phyloP scores from a whole-genome alignment of 1,140 invertebrate genomes.

The Harlomillsia oculata region DNA sequence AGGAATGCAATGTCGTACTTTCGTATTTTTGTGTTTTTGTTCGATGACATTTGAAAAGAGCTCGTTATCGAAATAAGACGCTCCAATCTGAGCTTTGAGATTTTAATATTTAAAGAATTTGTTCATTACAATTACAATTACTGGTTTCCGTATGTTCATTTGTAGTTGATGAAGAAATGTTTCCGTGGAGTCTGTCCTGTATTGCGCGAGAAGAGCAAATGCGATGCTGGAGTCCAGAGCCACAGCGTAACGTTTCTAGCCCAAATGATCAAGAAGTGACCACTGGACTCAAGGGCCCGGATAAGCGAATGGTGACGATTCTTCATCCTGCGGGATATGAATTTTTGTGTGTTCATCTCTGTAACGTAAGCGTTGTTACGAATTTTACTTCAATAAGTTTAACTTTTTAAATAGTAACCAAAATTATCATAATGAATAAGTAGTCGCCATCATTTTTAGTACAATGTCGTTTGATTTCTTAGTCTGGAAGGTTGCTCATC shows the following conservation, averaged over 20 bases:
- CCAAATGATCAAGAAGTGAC: slow-evolving; percentile 34
- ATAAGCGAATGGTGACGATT: slow-evolving; percentile 10
- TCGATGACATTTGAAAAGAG: not conserved
- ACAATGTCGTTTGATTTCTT: not conserved
- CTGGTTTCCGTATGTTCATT: too few species aligned
- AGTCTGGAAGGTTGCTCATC: slow-evolving; percentile 17
- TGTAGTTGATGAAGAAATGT: slow-evolving; percentile 25
- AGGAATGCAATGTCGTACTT: not conserved
- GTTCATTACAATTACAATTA: too few species aligned
- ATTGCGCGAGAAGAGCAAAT: slow-evolving; percentile 38
- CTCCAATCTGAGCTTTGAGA: too few species aligned
- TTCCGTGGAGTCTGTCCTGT: slow-evolving; percentile 39
- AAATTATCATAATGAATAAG: not conserved
- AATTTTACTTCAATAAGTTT: not conserved
- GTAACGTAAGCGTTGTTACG: not conserved
- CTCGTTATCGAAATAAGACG: too few species aligned
- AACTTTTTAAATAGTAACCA: not conserved
- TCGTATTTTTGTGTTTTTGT: not conserved
- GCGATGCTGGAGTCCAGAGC: slow-evolving; percentile 33
- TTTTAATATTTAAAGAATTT: not conserved
- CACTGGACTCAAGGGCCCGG: not conserved
- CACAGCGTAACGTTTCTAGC: slow-evolving; percentile 34
- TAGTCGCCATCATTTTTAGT: too few species aligned
- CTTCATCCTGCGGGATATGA: slow-evolving; percentile 26
- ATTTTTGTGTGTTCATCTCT: slow-evolving; percentile 26